Percentiles rank a stretch among this genome's conserved stretches.
phyloP scores from a whole-genome alignment of 1,140 invertebrate species.

The Oppia nitens region DNA sequence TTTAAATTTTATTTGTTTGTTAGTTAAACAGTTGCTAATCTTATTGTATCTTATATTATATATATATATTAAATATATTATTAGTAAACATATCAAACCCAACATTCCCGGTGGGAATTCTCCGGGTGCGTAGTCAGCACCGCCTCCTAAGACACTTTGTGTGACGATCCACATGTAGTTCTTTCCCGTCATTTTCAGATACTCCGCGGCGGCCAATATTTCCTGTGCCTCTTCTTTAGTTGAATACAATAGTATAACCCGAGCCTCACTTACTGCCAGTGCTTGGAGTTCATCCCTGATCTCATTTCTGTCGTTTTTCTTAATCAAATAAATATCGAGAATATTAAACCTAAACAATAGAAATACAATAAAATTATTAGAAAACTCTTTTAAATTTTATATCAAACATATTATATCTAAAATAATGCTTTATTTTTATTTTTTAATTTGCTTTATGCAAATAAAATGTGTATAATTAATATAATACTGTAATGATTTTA shows the following conservation, averaged over 20 bases:
- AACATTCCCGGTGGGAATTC: slow-evolving; percentile 83
- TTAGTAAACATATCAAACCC: too few species aligned
- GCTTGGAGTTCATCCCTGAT: slow-evolving; percentile 28
- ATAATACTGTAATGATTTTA: too few species aligned
- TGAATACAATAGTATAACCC: slow-evolving; percentile 82
- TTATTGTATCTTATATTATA: too few species aligned
- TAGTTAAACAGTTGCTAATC: too few species aligned
- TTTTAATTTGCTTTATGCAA: too few species aligned
- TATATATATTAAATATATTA: too few species aligned
- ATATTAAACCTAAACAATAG: slow-evolving; percentile 18
- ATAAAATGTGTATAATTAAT: too few species aligned
- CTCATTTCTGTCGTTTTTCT: slow-evolving; percentile 13
- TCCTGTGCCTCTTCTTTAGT: slow-evolving; percentile 65
- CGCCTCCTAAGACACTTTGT: slow-evolving; percentile 69
- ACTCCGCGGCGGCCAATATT: slow-evolving; percentile 59
- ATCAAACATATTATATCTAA: slow-evolving; percentile 17
- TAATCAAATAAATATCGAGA: slow-evolving; percentile 19
- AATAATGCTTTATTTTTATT: too few species aligned
- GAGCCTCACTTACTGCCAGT: slow-evolving; percentile 70
- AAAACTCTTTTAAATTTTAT: too few species aligned
- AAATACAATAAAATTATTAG: too few species aligned
- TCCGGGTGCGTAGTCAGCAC: slow-evolving; percentile 40
- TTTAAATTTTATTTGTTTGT: too few species aligned
- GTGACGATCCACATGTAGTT: slow-evolving; percentile 94
- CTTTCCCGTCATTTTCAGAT: slow-evolving; percentile 71